Evolutionary conservation across 2,888 invertebrate genomes (phyloP), one percentile per base, ranked within the genome.

Genomic region (Rotaria sp.): DNA sequence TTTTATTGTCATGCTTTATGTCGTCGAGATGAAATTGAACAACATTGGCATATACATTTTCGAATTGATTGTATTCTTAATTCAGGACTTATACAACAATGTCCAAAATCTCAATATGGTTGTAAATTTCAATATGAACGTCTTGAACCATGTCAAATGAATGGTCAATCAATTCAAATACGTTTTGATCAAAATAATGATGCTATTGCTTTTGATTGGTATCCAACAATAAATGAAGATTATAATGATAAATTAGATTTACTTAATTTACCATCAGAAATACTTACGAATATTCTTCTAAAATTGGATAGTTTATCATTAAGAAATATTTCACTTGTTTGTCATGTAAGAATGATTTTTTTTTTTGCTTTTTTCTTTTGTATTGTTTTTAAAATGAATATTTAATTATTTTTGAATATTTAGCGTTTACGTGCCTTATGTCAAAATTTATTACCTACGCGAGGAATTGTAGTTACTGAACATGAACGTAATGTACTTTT

Each of bases 1-100:
- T 80, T 80, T n/a, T 26, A 45, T 45, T 80, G 80, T 45, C 2
- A 80, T 80, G 45, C 80, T 13, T 7, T 80, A 80, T 80, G 80
- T 80, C 80, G 80, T 80, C 80, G 80, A 45, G 80, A 80, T 80
- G 80, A 80, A 80, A n/a, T 45, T 11, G 45, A 41, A 45, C 45
- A 80, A 45, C 80, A 80, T 45, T 41, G 41, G 45, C 41, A 10
- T 80, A 45, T 45, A 24, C 80, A 80, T n/a, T 45, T 26, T 45
- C 26, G n/a, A n/a, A 5, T 80, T 45, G 45, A 80, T n/a, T 80
- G 80, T 80, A 45, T n/a, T 7, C 24, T 80, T 1, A 45, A 80
- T 80, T n/a, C 80, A 45, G 24, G 0, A 5, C 45, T 80, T 7
- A 80, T 80, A 11, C 26, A 45, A 80, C 45, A 45, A 41, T 80